phyloP scores from a whole-genome alignment of 2,888 invertebrate genomes.

The Venustoraphidia nigricollis region DNA sequence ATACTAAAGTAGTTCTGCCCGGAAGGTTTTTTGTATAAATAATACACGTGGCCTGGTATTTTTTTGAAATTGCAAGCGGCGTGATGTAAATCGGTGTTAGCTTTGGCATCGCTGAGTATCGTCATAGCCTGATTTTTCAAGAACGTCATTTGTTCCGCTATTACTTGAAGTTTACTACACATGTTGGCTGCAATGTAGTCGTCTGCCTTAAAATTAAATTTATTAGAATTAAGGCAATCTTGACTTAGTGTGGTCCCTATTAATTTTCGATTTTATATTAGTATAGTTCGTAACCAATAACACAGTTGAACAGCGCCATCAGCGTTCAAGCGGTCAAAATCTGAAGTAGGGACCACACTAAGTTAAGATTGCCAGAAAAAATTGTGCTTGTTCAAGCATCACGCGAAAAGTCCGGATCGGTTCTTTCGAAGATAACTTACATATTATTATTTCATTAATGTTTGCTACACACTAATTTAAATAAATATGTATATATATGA shows the following conservation, averaged over 20 bases:
- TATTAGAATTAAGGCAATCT: too few relatives aligned
- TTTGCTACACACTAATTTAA: slow-evolving; percentile 1
- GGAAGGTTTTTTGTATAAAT: slow-evolving; percentile 46
- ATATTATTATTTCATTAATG: slow-evolving; percentile 8
- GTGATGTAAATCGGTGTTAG: slow-evolving; percentile 43
- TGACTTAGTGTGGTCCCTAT: too few relatives aligned
- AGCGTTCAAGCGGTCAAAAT: too few relatives aligned
- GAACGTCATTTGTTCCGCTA: slow-evolving; percentile 53
- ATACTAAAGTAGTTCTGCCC: slow-evolving; percentile 60
- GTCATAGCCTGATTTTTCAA: slow-evolving; percentile 46
- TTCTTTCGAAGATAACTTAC: slow-evolving; percentile 3
- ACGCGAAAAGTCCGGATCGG: background rate
- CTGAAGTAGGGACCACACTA: too few relatives aligned
- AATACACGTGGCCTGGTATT: slow-evolving; percentile 53
- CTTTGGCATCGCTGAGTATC: slow-evolving; percentile 40
- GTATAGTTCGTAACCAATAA: too few relatives aligned
- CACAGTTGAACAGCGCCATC: too few relatives aligned
- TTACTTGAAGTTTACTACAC: slow-evolving; percentile 46
- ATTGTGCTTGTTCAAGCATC: slow-evolving; percentile 1
- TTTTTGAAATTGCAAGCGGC: slow-evolving; percentile 61
- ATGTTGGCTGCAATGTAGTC: slow-evolving; percentile 40
- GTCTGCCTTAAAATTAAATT: slow-evolving; percentile 42
- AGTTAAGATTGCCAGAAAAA: too few relatives aligned
- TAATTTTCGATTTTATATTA: too few relatives aligned
- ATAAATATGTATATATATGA: slow-evolving; percentile 1